Conservation (phyloP, 2,888 invertebrate species). For the Spodoptera exigua region DNA sequence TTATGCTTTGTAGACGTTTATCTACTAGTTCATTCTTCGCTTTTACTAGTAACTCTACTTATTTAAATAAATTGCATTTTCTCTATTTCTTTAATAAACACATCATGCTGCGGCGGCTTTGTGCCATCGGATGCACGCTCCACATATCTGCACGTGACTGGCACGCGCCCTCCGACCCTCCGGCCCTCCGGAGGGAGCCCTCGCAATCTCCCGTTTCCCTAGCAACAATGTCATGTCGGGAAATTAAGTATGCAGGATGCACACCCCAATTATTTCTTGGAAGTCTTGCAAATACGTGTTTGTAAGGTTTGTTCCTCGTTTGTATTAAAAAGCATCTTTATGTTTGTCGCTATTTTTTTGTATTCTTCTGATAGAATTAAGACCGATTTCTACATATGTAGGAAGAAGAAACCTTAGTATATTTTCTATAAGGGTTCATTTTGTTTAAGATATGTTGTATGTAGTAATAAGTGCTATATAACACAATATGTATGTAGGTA, state of each 20-base stretch:
- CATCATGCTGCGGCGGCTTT: slow-evolving; percentile 66
- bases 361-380: background rate
- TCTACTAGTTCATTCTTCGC: slow-evolving; percentile 3
- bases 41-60: slow-evolving; percentile 4
- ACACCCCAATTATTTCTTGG: slow-evolving; percentile 53
- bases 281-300: slow-evolving; percentile 16
- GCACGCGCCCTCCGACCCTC: slow-evolving; percentile 59
- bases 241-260: slow-evolving; percentile 68
- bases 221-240: slow-evolving; percentile 55
- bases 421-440: too few relatives aligned
- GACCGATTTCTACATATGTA: too few relatives aligned
- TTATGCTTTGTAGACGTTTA: slow-evolving; percentile 31
- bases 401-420: too few relatives aligned
- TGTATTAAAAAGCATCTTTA: slow-evolving; percentile 4
- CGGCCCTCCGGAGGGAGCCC: slow-evolving; percentile 55
- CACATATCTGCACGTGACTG: slow-evolving; percentile 69
- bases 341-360: too few relatives aligned
- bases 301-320: slow-evolving; percentile 2
- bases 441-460: too few relatives aligned
- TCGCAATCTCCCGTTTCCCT: slow-evolving; percentile 43
- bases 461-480: too few relatives aligned
- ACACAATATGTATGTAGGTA: background rate
- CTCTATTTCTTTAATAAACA: slow-evolving; percentile 68
- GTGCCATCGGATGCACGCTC: slow-evolving; percentile 66
- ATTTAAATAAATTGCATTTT: slow-evolving; percentile 54